Base-by-base conservation (phyloP, 1,140 invertebrate species). In the Chelonus insularis region DNA sequence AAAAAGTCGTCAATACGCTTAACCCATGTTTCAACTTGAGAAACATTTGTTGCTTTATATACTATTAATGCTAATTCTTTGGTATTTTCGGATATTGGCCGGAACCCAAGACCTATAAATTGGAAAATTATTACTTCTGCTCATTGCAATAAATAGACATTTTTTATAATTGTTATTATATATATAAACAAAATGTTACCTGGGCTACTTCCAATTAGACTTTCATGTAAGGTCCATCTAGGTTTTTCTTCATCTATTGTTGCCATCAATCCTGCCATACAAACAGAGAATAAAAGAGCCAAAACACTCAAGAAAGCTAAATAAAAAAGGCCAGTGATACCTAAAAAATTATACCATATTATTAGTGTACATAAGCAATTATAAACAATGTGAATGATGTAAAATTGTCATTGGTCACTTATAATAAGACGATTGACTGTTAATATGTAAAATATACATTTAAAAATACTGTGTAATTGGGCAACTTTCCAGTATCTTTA, bases 161-260 rank as follows among this genome's bases (percentile, higher is more conserved):
- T n/a, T n/a, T n/a, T n/a, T n/a, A n/a, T n/a, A n/a, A n/a, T n/a
- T n/a, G n/a, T n/a, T n/a, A n/a, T n/a, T n/a, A n/a, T n/a, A n/a
- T n/a, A n/a, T n/a, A n/a, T n/a, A n/a, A n/a, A n/a, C n/a, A n/a
- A 4, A 18, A 3, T 20, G 7, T 43, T 79, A 89, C 88, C 94
- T 68, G 95, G 94, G 85, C 93, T 96, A 39, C 87, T 87, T 75
- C 93, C 93, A 66, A 97, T 93, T 36, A 95, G 75, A 51, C 93
- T 94, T 1, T 85, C 81, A 0, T 86, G 84, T 47, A 93, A 79
- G 64, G 85, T 84, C 83, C 88, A 93, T 71, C 84, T 89, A 0
- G 95, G 93, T 67, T 82, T 81, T 9, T 86, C 78, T 0, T 86
- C 74, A 64, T 89, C 85, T 21, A 97, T 70, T 0, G 90, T 89